These are phyloP conservation scores for Conistra vaccinii DNA, from an alignment of 2,888 invertebrate genomes.

Conservation along the genomic window DNA sequence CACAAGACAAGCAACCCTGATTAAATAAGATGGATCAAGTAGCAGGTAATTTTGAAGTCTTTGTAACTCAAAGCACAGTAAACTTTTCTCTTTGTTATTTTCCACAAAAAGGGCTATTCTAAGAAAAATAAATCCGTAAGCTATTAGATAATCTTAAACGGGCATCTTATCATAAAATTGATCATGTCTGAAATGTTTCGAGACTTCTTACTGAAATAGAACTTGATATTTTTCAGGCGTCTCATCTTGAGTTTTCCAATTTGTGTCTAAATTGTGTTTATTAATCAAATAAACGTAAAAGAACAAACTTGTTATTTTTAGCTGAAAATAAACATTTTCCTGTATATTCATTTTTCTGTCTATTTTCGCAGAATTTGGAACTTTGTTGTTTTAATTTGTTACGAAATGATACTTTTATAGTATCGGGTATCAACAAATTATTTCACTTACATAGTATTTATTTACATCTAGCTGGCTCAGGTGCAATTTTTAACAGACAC, in stretches of 20 bases:
- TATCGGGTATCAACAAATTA: not conserved
- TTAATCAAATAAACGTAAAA: constrained; percentile 14
- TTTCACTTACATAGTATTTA: not conserved
- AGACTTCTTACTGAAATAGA: constrained; percentile 32
- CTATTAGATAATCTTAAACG: constrained; percentile 6
- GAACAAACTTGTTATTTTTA: constrained; percentile 6
- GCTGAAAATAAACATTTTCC: constrained; percentile 16
- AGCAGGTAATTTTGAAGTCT: not conserved
- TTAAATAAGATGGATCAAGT: constrained; percentile 7
- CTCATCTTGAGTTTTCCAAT: constrained; percentile 18
- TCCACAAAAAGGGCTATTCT: not conserved
- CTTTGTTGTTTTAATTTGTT: not conserved
- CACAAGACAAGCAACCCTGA: not conserved
- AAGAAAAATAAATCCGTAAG: not conserved
- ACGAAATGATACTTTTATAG: not conserved
- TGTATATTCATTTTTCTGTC: not conserved
- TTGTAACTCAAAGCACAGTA: not conserved
- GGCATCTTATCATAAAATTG: constrained; percentile 37
- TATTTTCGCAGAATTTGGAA: constrained; percentile 9
- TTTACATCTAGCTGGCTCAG: not conserved
- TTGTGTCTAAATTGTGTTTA: constrained; percentile 16
- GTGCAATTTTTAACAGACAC: not conserved
- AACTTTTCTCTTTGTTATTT: constrained; percentile 12
- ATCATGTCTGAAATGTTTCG: constrained; percentile 28
- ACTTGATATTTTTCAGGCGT: constrained; percentile 15